A percentile compares a stretch with the other conserved stretches of the same genome.
Conservation (phyloP, 2,113 vertebrate genomes). For the Procapra przewalskii region DNA sequence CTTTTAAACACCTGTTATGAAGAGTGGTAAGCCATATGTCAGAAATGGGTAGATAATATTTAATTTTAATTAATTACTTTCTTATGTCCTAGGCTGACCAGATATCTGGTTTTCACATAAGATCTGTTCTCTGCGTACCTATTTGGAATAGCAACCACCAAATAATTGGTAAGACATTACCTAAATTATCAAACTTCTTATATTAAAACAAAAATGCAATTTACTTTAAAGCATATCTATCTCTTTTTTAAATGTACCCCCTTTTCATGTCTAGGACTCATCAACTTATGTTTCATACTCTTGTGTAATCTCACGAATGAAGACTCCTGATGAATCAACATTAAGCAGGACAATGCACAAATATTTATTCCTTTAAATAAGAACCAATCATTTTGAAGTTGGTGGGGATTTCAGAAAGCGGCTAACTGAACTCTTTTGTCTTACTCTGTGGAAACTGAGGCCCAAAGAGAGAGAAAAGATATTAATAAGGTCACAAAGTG, state of each 20-base stretch:
- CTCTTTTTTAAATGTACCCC: not conserved
- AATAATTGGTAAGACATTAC: slow-evolving; percentile 93
- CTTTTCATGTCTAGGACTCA: slow-evolving; percentile 51
- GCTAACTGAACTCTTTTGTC: not conserved
- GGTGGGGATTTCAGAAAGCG: not conserved
- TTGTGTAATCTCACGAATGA: not conserved
- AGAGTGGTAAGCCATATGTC: not conserved
- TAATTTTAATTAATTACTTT: slow-evolving; percentile 66
- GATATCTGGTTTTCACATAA: slow-evolving; percentile 97
- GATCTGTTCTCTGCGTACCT: slow-evolving; percentile 97
- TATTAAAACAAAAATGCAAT: slow-evolving; percentile 10
- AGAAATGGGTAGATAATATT: not conserved
- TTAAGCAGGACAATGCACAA: not conserved
- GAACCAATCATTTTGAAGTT: not conserved
- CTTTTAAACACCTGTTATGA: not conserved
- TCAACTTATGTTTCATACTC: not conserved
- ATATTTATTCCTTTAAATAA: slow-evolving; percentile 8
- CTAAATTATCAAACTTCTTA: not conserved
- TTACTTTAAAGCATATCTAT: not conserved
- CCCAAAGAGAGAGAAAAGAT: not conserved
- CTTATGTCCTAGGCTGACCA: slow-evolving; percentile 90
- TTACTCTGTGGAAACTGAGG: not conserved
- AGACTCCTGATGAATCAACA: not conserved
- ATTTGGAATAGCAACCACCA: slow-evolving; percentile 99
- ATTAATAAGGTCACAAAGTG: not conserved